These are phyloP conservation scores for Xiphorhynchus elegans DNA, from an alignment of 2,113 vertebrate genomes.

Conservation along the genomic window DNA sequence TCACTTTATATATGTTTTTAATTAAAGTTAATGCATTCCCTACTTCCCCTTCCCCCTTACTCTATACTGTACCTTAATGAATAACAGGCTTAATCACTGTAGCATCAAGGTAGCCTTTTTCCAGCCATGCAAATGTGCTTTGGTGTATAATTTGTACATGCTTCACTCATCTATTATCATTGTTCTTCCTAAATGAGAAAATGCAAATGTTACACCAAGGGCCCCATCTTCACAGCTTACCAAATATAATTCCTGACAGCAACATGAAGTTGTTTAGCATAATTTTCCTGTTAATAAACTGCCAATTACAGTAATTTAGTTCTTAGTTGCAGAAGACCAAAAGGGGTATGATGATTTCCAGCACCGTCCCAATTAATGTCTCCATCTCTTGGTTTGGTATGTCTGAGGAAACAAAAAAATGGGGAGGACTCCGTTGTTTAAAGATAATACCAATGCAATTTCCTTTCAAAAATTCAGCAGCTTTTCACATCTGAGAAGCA, in stretches of 20 bases:
- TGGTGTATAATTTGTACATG: constrained; percentile 70
- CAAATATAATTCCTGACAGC: constrained; percentile 80
- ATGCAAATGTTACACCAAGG: constrained; percentile 79
- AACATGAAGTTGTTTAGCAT: constrained; percentile 84
- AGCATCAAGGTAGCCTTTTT: constrained; percentile 59
- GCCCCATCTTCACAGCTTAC: constrained; percentile 66
- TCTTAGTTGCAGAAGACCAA: constrained; percentile 62
- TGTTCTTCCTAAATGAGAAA: constrained; percentile 83
- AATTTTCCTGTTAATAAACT: constrained; percentile 90
- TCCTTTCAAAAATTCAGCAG: constrained; percentile 35
- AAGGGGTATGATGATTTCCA: constrained; percentile 18
- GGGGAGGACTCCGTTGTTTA: constrained; percentile 33
- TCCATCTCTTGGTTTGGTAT: constrained; percentile 58
- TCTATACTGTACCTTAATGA: constrained; percentile 38
- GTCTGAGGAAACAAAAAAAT: constrained; percentile 67
- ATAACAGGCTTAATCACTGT: constrained; percentile 56
- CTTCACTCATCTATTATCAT: constrained; percentile 78
- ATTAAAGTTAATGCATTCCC: background rate
- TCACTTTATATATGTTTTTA: background rate
- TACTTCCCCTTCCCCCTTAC: background rate
- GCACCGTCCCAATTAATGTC: background rate
- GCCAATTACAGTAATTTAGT: constrained; percentile 86
- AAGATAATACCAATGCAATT: constrained; percentile 40
- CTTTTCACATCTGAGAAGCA: constrained; percentile 40
- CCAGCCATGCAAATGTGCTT: constrained; percentile 59